Percentiles rank a stretch among this genome's conserved stretches.
These are phyloP conservation scores for Rhinogobius similis DNA, from an alignment of 2,113 vertebrate species.

Conservation along the genomic window DNA sequence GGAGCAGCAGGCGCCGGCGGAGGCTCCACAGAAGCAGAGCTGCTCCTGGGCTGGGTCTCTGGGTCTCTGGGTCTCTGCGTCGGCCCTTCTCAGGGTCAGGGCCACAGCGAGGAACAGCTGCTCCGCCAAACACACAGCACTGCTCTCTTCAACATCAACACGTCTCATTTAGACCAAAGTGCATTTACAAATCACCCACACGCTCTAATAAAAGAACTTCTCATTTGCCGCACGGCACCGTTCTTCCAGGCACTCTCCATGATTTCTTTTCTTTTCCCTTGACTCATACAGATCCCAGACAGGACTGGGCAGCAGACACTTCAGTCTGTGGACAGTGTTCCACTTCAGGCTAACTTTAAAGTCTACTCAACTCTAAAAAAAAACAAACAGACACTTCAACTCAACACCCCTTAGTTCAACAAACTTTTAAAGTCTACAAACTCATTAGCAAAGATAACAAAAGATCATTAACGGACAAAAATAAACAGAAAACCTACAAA, in stretches of 20 bases:
- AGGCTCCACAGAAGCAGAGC: conserved; percentile 41
- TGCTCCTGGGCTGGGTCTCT: conserved; percentile 52
- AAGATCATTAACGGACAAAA: neutral
- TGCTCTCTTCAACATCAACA: conserved; percentile 68
- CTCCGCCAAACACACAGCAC: conserved; percentile 63
- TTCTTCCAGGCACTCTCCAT: conserved; percentile 29
- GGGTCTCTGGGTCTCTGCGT: conserved; percentile 40
- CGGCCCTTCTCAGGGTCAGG: conserved; percentile 68
- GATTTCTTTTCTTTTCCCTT: conserved; percentile 22
- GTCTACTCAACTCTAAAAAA: neutral
- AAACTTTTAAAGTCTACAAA: neutral
- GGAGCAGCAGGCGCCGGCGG: conserved; percentile 33
- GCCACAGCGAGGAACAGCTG: conserved; percentile 68
- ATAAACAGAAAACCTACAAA: neutral
- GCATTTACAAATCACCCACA: conserved; percentile 56
- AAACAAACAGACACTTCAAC: neutral
- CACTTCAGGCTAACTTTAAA: neutral
- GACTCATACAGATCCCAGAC: neutral
- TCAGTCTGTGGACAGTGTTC: too few relatives aligned
- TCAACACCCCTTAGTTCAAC: neutral
- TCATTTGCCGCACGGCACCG: conserved; percentile 21
- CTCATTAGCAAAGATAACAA: neutral
- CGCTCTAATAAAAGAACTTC: conserved; percentile 45
- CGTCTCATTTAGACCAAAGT: conserved; percentile 64
- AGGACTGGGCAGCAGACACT: neutral